Evolutionary conservation across 2,888 invertebrate genomes (phyloP), one percentile per base, ranked within the genome.

Genomic region (Amblyjoppa proteus): DNA sequence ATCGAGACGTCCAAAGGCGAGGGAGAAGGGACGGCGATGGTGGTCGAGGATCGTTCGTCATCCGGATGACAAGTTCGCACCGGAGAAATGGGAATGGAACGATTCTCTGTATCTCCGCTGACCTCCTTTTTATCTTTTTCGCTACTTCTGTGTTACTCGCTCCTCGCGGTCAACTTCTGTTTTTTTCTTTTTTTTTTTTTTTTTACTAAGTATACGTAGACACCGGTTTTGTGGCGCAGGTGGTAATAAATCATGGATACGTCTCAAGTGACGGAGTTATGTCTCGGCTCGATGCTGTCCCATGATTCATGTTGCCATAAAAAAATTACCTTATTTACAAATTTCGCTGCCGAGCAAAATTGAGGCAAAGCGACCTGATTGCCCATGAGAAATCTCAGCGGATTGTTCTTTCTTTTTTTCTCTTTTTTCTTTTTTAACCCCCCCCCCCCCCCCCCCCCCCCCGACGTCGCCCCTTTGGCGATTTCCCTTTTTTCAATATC

Each of bases 401-500:
- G 6, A 5, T 56, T 56, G 20, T 20, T n/a, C 51, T 69, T 69
- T 68, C 69, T 70, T 28, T 3, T 56, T 56, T 20, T 11, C 38
- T 58, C 56, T 68, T 56, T 56, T 20, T n/a, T 38, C 58, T 69
- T 68, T 77, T 70, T 28, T 3, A 11, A 5, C 41, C 2, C 1
- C 28, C 2, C 51, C 5, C 16, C 25, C 16, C 51, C 6, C 31
- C 25, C 49, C 7, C 16, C 4, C 69, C 5, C 16, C 20, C 28
- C 31, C 6, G 20, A 20, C 20, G 20, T 20, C 20, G 20, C 20
- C 20, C 20, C 20, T 20, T n/a, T 9, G 4, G 28, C 6, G 53
- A 31, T 73, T 38, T 38, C 49, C 64, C 16, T 56, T 56, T 68
- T 73, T 80, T 66, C 28, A 73, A 73, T 71, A 80, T 73, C 41